A percentile compares a stretch with the other conserved stretches of the same genome.
Evolutionary conservation across 2,113 vertebrate species (phyloP).

Genomic region (Panthera uncia): DNA sequence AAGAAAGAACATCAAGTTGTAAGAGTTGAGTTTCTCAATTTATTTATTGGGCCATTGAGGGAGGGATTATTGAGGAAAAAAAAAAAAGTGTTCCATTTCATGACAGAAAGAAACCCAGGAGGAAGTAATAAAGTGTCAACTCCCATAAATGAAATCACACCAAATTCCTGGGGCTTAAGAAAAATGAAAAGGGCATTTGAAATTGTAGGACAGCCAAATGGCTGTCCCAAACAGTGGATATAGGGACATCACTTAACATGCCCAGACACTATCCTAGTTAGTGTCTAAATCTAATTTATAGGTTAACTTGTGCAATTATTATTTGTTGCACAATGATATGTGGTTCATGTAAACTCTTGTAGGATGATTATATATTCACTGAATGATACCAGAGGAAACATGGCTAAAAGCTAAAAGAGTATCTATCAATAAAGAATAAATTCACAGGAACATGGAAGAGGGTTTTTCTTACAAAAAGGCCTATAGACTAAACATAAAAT

Average conservation of each 20-base stretch:
- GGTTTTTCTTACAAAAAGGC: not conserved
- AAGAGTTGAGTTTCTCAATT: not conserved
- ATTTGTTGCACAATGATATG: not conserved
- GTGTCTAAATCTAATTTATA: not conserved
- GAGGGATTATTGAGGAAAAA: not conserved
- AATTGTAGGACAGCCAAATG: not conserved
- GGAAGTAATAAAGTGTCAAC: not conserved
- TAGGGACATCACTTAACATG: not conserved
- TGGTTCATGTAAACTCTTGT: not conserved
- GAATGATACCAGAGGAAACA: slow-evolving; percentile 5
- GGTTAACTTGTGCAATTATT: not conserved
- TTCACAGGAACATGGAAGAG: not conserved
- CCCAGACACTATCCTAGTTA: not conserved
- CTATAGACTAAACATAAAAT: slow-evolving; percentile 24
- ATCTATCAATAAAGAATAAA: slow-evolving; percentile 4
- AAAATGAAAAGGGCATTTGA: not conserved
- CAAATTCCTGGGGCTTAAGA: not conserved
- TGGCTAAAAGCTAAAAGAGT: not conserved
- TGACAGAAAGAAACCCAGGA: not conserved
- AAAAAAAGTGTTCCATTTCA: not conserved
- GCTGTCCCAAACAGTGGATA: not conserved
- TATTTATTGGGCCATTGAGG: not conserved
- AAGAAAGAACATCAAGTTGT: not conserved
- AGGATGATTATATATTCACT: not conserved
- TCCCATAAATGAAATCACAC: not conserved